Percentiles rank a stretch among this genome's conserved stretches.
phyloP scores from a whole-genome alignment of 2,113 vertebrate genomes.

The Kryptolebias marmoratus region DNA sequence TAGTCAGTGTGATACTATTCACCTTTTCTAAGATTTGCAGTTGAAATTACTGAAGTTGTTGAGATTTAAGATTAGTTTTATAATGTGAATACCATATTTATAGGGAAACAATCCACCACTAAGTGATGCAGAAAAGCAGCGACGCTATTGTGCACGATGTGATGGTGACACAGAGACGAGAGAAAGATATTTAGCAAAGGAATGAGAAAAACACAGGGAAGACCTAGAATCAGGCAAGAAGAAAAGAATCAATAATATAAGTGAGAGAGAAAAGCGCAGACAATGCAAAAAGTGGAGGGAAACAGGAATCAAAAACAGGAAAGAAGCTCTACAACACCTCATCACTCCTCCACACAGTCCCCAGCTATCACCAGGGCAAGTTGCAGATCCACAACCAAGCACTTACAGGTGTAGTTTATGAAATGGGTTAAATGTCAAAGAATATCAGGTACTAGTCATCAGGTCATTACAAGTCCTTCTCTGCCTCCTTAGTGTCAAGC shows the following conservation, averaged over 20 bases:
- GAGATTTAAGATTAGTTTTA: background rate
- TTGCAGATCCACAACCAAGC: background rate
- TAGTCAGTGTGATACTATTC: background rate
- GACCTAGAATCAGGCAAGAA: background rate
- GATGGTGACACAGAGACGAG: slow-evolving; percentile 11
- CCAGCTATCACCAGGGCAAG: background rate
- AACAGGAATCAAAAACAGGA: background rate
- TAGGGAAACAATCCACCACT: background rate
- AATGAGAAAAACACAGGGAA: background rate
- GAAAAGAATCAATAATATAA: background rate
- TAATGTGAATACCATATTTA: background rate
- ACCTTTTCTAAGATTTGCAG: background rate
- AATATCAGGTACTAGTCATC: background rate
- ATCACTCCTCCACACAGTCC: background rate
- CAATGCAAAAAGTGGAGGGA: background rate
- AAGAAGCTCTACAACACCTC: background rate
- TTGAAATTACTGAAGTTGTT: no score
- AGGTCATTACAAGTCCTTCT: no score
- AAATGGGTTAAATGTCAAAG: background rate
- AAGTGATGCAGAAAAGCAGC: slow-evolving; percentile 11
- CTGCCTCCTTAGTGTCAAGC: no score
- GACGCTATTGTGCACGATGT: background rate
- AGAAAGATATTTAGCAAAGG: slow-evolving; percentile 4
- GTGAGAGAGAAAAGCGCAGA: background rate
- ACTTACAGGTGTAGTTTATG: background rate